phyloP scores from a whole-genome alignment of 1,140 invertebrate species.

The Lordiphosa stackelbergi region DNA sequence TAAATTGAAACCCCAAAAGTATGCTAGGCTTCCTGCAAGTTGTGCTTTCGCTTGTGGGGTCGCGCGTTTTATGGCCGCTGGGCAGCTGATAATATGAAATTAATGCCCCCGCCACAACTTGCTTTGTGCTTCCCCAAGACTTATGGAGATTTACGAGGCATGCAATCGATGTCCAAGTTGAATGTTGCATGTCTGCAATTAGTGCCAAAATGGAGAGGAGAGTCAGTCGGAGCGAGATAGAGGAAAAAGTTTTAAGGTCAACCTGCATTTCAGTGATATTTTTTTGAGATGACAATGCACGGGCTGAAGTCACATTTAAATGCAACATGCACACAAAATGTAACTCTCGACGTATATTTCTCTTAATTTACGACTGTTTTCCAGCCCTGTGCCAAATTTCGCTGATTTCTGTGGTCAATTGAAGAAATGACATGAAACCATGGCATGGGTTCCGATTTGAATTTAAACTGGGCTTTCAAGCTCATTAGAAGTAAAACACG shows the following conservation, averaged over 20 bases:
- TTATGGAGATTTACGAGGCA: slow-evolving; percentile 63
- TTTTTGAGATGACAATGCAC: slow-evolving; percentile 18
- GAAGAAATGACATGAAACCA: no score
- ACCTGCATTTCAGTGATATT: slow-evolving; percentile 4
- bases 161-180: slow-evolving; percentile 63
- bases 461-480: no score
- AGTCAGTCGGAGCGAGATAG: slow-evolving; percentile 1
- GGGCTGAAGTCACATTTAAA: slow-evolving; percentile 16
- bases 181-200: slow-evolving; percentile 64
- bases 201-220: slow-evolving; percentile 29
- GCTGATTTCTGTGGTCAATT: no score
- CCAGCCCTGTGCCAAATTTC: no score
- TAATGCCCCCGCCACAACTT: slow-evolving; percentile 37
- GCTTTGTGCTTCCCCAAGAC: slow-evolving; percentile 10
- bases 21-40: slow-evolving; percentile 35
- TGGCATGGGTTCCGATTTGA: no score
- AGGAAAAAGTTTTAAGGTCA: slow-evolving; percentile 38
- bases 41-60: slow-evolving; percentile 18
- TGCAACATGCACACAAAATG: slow-evolving; percentile 2
- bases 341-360: slow-evolving; percentile 5
- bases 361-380: no score
- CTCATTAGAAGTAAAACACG: no score
- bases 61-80: slow-evolving; percentile 54
- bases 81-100: slow-evolving; percentile 70
- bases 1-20: slow-evolving; percentile 60